Percentiles rank a stretch among this genome's conserved stretches.
Conservation (phyloP, 2,797 vertebrate species). For the Mus caroli region DNA sequence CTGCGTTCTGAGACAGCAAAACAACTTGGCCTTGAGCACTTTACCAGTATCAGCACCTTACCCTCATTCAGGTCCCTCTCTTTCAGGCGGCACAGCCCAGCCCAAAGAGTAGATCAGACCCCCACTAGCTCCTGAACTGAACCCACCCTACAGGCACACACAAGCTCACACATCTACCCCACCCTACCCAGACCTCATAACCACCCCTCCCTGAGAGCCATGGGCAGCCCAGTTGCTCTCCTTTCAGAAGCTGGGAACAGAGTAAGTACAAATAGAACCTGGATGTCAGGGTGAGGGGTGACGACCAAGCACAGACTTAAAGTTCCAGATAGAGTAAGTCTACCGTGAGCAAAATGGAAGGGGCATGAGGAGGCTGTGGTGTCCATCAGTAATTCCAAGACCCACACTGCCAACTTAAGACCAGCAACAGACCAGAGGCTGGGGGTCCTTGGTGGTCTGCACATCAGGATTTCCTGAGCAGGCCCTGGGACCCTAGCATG, state of each 20-base stretch:
- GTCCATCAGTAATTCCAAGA: neutral
- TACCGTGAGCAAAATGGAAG: neutral
- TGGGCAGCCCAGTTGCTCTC: neutral
- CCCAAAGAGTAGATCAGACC: neutral
- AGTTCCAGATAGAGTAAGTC: slow-evolving; percentile 3
- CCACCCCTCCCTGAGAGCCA: neutral
- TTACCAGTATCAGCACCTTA: neutral
- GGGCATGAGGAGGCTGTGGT: neutral
- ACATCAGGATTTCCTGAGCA: neutral
- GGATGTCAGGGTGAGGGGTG: neutral
- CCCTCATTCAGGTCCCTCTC: neutral
- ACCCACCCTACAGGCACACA: neutral
- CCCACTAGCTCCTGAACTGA: neutral
- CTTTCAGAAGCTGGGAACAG: neutral
- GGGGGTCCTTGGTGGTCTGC: neutral
- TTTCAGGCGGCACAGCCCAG: neutral
- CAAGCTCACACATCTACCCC: neutral
- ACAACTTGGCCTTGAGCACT: slow-evolving; percentile 59
- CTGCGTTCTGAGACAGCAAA: slow-evolving; percentile 33
- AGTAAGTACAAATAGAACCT: neutral
- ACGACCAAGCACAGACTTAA: neutral
- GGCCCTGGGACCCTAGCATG: neutral
- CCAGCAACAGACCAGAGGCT: neutral
- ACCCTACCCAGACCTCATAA: neutral
- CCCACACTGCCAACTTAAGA: neutral